Conservation (phyloP, 2,113 vertebrate species). For the Ginglymostoma cirratum region DNA sequence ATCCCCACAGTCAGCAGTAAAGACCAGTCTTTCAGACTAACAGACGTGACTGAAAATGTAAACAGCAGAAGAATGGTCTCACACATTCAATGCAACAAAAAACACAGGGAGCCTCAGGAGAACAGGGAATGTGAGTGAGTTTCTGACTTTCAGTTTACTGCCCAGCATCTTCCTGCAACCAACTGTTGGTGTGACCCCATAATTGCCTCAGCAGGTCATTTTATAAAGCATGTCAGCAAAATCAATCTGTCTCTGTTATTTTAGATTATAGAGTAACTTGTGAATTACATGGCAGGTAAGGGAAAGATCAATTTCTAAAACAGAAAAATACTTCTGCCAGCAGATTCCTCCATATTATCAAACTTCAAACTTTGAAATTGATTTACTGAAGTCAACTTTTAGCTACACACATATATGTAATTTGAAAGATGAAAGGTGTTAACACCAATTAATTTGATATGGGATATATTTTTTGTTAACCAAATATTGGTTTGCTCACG, state of each 20-base stretch:
- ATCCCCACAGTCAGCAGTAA: too few relatives aligned
- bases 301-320: conserved; percentile 10
- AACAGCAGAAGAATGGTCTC: too few relatives aligned
- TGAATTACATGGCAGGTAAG: neutral
- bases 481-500: neutral
- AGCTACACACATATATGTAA: neutral
- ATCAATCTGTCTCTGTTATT: neutral
- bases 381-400: neutral
- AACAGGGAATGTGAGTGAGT: too few relatives aligned
- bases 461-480: neutral
- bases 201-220: neutral
- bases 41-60: too few relatives aligned
- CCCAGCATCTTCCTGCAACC: neutral
- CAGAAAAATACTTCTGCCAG: conserved; percentile 20
- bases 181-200: neutral
- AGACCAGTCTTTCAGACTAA: too few relatives aligned
- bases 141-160: too few relatives aligned
- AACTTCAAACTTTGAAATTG: neutral
- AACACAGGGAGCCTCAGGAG: too few relatives aligned
- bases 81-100: too few relatives aligned
- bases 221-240: neutral
- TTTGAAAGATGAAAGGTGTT: neutral
- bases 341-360: neutral
- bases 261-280: neutral
- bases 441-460: neutral